Base-by-base conservation (phyloP, 1,140 invertebrate genomes). In the Panonychus citri region DNA sequence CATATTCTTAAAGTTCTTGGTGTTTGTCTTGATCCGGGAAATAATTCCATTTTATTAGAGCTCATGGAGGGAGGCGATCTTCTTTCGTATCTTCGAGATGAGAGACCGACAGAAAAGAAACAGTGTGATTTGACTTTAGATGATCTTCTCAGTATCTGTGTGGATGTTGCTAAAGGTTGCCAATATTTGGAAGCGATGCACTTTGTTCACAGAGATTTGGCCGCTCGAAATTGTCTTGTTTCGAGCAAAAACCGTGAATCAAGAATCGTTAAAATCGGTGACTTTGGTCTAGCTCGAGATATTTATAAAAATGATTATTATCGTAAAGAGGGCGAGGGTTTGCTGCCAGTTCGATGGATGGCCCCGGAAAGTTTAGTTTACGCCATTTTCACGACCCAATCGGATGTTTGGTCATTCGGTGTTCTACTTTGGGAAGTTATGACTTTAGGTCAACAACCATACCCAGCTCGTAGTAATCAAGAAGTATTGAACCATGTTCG, bases 51-150 rank as follows among this genome's bases (percentile, higher is more conserved):
- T 46, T 81, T 98, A 19, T 79, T 97, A 73, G 93, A 98, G 69
- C 73, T 96, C 10, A 97, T 98, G 94, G 83, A 93, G n/a, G 87
- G 82, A 1, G 90, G 93, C 0, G 91, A 97, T 71, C 70, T 97
- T 27, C 72, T 94, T 0, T 86, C 82, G 46, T 96, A 90, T 69
- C 72, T 97, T 13, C 71, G 87, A 25, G 4, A 15, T 17, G 53
- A 54, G 25, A 24, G 39, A 26, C 42, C 50, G 10, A 15, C 21
- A 5, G 21, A 15, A 15, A 43, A 24, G 13, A 57, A 43, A 1
- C 25, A 59, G 0, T 57, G 55, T 55, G 28, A 64, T 46, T 67
- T 96, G 25, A 79, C 77, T 3, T 68, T 94, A 1, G 71, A 80
- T 27, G 89, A 96, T 66, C 71, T 97, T 13, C 67, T 95, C 17